phyloP scores from a whole-genome alignment of 1,140 invertebrate species.

The Brachionus angularis region DNA sequence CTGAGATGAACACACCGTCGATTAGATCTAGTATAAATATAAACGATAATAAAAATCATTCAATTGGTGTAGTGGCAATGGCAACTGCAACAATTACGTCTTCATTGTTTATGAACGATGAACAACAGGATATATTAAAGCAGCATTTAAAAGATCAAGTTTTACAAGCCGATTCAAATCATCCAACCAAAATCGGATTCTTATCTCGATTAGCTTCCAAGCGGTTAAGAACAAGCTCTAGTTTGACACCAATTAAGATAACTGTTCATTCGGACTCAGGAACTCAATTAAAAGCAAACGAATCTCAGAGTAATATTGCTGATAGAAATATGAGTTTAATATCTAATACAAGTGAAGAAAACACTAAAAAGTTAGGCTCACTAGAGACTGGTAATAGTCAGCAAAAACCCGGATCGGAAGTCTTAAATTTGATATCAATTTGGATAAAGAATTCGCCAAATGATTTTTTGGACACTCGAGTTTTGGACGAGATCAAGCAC shows the following conservation, averaged over 20 bases:
- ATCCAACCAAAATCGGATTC: neutral
- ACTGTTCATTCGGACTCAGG: neutral
- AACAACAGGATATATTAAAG: slow-evolving; percentile 17
- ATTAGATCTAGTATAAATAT: neutral
- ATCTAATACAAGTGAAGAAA: no score
- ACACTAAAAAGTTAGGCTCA: no score
- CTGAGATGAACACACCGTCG: neutral
- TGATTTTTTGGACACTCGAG: slow-evolving; percentile 41
- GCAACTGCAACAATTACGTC: neutral
- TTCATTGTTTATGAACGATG: neutral
- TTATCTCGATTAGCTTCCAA: neutral
- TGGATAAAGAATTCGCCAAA: slow-evolving; percentile 42
- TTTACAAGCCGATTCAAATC: neutral
- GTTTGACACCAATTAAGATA: slow-evolving; percentile 21
- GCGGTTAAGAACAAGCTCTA: neutral
- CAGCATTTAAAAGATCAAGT: no score
- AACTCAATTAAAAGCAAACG: no score
- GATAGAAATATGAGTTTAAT: no score
- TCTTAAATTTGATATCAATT: slow-evolving; percentile 5
- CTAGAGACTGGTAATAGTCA: no score
- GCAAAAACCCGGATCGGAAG: slow-evolving; percentile 31
- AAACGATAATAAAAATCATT: neutral
- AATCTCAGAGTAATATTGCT: no score
- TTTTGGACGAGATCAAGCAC: slow-evolving; percentile 12
- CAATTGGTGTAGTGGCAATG: slow-evolving; percentile 4